Conservation (phyloP, 2,888 invertebrate species). For the Digitonthophagus gazella region DNA sequence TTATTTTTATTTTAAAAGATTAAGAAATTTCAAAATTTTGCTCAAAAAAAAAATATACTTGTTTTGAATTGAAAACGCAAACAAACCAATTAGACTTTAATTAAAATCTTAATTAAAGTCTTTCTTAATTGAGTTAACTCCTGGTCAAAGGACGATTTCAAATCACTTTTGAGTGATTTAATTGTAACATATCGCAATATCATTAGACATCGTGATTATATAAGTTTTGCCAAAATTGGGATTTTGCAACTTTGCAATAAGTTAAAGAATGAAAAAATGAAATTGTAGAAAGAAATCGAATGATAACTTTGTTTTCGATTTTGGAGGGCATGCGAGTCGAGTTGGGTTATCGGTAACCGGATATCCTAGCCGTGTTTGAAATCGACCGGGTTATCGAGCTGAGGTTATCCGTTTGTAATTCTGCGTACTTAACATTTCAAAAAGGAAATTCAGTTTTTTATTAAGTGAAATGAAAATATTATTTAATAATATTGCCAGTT, state of each 20-base stretch:
- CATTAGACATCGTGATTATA: not conserved
- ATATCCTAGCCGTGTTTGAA: slow-evolving; percentile 11
- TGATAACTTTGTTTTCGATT: slow-evolving; percentile 17
- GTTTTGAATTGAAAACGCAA: too few relatives aligned
- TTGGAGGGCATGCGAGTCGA: slow-evolving; percentile 3
- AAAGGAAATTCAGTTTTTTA: too few relatives aligned
- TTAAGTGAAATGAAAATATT: too few relatives aligned
- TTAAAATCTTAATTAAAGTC: not conserved
- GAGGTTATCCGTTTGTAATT: slow-evolving; percentile 11
- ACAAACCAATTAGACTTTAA: not conserved
- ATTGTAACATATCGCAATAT: not conserved
- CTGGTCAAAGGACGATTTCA: not conserved
- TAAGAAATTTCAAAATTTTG: too few relatives aligned
- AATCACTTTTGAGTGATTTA: not conserved
- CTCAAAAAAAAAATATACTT: too few relatives aligned
- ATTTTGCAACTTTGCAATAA: too few relatives aligned
- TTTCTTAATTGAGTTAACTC: not conserved
- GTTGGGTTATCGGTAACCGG: slow-evolving; percentile 15
- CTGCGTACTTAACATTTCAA: slow-evolving; percentile 2
- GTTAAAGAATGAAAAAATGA: too few relatives aligned
- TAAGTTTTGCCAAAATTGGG: too few relatives aligned
- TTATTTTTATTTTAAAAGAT: too few relatives aligned
- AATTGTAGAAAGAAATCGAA: too few relatives aligned
- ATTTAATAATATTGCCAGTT: too few relatives aligned
- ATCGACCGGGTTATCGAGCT: not conserved